Percentiles rank a stretch among this genome's conserved stretches.
Conservation (phyloP, 2,797 vertebrate species). For the Chiloscyllium punctatum region DNA sequence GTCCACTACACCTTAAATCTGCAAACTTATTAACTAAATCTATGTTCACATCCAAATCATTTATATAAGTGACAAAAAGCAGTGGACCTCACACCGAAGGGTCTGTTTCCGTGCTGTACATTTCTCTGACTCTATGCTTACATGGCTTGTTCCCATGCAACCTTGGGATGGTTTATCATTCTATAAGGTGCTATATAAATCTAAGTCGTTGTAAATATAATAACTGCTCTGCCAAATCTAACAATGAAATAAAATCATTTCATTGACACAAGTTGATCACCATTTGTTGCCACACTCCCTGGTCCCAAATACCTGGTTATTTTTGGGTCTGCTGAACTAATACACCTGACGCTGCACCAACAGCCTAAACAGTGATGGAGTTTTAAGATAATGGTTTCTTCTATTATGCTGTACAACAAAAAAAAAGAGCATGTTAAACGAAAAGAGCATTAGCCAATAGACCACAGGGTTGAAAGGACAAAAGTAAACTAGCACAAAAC, state of each 20-base stretch:
- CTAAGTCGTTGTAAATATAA: not conserved
- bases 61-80: too few species aligned
- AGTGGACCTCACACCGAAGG: too few species aligned
- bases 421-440: not conserved
- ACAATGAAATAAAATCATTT: not conserved
- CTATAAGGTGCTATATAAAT: not conserved
- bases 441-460: not conserved
- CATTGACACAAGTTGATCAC: not conserved
- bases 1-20: too few species aligned
- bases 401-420: not conserved
- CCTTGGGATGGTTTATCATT: not conserved
- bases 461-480: not conserved
- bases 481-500: not conserved
- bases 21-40: too few species aligned
- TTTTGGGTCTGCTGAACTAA: not conserved
- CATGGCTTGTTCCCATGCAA: not conserved
- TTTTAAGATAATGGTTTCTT: not conserved
- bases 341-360: not conserved
- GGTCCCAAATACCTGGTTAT: not conserved
- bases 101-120: too few species aligned
- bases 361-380: not conserved
- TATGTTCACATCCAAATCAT: too few species aligned
- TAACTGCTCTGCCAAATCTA: not conserved
- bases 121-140: too few species aligned
- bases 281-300: not conserved